Evolutionary conservation across 2,113 vertebrate species (phyloP).

Genomic region (Potamarius usumacintae): DNA sequence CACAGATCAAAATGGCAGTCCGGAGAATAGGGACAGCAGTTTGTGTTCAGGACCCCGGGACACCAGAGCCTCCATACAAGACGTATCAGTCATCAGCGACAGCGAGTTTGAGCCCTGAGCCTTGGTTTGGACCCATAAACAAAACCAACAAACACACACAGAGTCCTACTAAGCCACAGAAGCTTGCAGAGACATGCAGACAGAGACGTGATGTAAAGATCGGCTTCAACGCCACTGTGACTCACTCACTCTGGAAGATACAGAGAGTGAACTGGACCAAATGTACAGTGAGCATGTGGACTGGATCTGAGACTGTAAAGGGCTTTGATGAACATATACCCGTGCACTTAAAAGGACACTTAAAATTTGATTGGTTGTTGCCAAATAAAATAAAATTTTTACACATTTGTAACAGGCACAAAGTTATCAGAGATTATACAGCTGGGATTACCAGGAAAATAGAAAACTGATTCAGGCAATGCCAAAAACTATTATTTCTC

Average conservation of each 20-base stretch:
- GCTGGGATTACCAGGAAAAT: neutral
- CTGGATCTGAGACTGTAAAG: neutral
- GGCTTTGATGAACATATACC: neutral
- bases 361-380: slow-evolving; percentile 4
- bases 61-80: slow-evolving; percentile 66
- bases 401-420: slow-evolving; percentile 20
- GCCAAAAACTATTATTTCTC: neutral
- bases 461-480: neutral
- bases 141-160: neutral
- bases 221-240: neutral
- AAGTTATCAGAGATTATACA: neutral
- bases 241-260: neutral
- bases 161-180: neutral
- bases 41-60: slow-evolving; percentile 62
- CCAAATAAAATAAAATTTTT: slow-evolving; percentile 14
- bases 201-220: neutral
- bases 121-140: neutral
- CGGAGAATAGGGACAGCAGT: slow-evolving; percentile 73
- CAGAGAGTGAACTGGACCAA: neutral
- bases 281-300: neutral
- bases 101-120: slow-evolving; percentile 77
- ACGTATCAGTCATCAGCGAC: slow-evolving; percentile 78
- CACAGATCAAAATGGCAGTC: slow-evolving; percentile 68
- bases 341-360: slow-evolving; percentile 66
- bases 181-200: neutral